Conservation (phyloP, 2,113 vertebrate species). For the Rhinolophus sinicus region DNA sequence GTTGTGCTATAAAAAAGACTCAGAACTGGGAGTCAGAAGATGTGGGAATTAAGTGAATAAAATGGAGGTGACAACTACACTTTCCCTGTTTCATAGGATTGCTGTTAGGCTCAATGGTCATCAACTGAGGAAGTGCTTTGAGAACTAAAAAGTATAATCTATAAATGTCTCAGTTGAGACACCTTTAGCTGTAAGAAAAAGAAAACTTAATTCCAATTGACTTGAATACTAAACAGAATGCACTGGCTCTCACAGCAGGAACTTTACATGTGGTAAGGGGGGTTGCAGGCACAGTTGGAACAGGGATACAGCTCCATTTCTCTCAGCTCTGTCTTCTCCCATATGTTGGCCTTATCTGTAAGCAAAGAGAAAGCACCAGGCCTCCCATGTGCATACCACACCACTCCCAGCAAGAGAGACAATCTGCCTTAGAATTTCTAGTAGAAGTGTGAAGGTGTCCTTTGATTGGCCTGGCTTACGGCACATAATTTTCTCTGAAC, state of each 20-base stretch:
- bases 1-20: constrained; percentile 5
- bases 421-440: not conserved
- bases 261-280: not conserved
- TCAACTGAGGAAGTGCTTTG: not conserved
- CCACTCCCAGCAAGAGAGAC: not conserved
- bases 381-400: not conserved
- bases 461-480: not conserved
- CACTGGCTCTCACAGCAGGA: not conserved
- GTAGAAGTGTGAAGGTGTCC: not conserved
- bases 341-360: not conserved
- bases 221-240: not conserved
- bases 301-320: not conserved
- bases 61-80: not conserved
- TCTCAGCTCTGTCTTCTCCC: constrained; percentile 15
- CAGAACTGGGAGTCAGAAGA: not conserved
- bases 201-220: not conserved
- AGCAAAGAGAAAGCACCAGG: not conserved
- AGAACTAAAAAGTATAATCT: not conserved
- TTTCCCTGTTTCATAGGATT: not conserved
- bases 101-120: not conserved
- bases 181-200: not conserved
- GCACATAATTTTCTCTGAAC: constrained; percentile 12
- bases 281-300: not conserved
- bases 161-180: not conserved
- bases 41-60: not conserved